phyloP scores from a whole-genome alignment of 2,113 vertebrate genomes.

The Hepsetus odoe region DNA sequence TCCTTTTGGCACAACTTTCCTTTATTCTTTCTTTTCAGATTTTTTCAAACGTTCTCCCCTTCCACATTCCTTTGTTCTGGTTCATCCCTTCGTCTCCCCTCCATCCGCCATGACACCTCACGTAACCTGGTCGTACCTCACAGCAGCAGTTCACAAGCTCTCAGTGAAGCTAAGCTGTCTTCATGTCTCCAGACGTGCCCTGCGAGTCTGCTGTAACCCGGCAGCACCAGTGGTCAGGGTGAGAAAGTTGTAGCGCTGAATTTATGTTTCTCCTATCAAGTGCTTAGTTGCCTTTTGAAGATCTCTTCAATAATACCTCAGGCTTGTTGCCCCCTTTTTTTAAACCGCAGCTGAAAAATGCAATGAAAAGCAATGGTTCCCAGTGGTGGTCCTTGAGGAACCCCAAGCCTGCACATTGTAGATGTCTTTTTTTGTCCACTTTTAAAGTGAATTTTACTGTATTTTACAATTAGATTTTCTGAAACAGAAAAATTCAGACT shows the following conservation, averaged over 20 bases:
- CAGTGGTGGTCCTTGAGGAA: neutral
- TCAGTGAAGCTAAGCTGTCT: neutral
- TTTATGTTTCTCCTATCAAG: neutral
- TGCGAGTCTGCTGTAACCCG: neutral
- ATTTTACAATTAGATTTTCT: too few species aligned
- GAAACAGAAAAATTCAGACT: too few species aligned
- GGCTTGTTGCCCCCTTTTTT: neutral
- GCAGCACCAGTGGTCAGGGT: neutral
- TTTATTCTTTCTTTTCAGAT: neutral
- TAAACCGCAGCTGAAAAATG: neutral
- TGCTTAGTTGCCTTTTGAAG: constrained; percentile 10
- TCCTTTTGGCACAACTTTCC: neutral
- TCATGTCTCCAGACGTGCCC: neutral
- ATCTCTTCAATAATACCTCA: constrained; percentile 12
- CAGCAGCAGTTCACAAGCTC: neutral
- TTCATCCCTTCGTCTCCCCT: neutral
- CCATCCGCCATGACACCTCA: neutral
- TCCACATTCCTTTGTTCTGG: neutral
- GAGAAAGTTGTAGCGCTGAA: neutral
- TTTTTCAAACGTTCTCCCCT: neutral
- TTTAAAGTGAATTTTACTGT: neutral
- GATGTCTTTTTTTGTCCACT: neutral
- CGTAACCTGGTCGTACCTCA: neutral
- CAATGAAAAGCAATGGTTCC: neutral
- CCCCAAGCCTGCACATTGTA: neutral